Percentiles rank a stretch among this genome's conserved stretches.
phyloP scores from a whole-genome alignment of 2,888 invertebrate genomes.

The Fissipunctia ypsillon region DNA sequence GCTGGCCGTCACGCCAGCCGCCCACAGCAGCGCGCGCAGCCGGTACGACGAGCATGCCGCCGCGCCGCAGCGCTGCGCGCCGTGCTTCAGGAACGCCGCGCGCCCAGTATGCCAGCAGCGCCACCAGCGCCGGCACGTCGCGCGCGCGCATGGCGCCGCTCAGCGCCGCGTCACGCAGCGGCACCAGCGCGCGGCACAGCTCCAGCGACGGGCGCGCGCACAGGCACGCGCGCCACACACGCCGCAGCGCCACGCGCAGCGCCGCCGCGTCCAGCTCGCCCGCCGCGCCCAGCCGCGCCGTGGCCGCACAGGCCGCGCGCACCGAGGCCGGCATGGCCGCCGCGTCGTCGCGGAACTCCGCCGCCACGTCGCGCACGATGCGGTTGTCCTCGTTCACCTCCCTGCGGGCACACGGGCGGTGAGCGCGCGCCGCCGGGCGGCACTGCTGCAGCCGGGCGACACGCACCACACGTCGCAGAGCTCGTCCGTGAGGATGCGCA shows the following conservation, averaged over 20 bases:
- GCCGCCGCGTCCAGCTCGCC: constrained; percentile 63
- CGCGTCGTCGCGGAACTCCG: constrained; percentile 84
- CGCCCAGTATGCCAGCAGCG: constrained; percentile 88
- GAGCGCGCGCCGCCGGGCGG: background rate
- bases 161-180: constrained; percentile 92
- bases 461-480: constrained; percentile 93
- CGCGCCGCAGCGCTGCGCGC: constrained; percentile 79
- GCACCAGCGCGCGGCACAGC: constrained; percentile 92
- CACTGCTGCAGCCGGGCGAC: background rate
- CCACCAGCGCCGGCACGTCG: constrained; percentile 91
- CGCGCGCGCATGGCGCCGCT: constrained; percentile 91
- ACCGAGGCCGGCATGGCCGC: constrained; percentile 63
- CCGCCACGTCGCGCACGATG: constrained; percentile 91
- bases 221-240: constrained; percentile 84
- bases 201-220: constrained; percentile 87
- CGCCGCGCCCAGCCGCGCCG: constrained; percentile 39
- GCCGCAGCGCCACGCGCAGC: constrained; percentile 64
- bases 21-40: constrained; percentile 92
- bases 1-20: constrained; percentile 92
- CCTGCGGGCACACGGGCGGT: constrained; percentile 82
- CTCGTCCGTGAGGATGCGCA: constrained; percentile 93
- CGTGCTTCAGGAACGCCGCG: constrained; percentile 57
- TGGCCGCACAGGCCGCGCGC: constrained; percentile 55
- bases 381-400: constrained; percentile 94
- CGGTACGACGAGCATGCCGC: constrained; percentile 82